Evolutionary conservation across 1,140 invertebrate genomes (phyloP), one percentile per base, ranked within the genome.

Genomic region (Euura lappo): DNA sequence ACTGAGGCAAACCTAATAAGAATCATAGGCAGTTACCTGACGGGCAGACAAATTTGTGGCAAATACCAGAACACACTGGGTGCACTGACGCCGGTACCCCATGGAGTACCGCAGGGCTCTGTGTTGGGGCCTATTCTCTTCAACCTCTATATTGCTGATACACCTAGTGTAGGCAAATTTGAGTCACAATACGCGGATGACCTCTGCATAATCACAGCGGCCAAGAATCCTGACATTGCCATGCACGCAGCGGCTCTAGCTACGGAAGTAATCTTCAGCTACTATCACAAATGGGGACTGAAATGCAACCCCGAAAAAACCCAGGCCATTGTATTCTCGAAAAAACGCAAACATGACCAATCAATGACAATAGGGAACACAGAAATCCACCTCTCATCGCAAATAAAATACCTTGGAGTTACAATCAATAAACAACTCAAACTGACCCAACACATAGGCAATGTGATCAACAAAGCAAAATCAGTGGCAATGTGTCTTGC

Each of bases 341-440:
- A 45, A 44, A 42, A n/a, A 6, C 45, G 45, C 45, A 42, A 45
- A 46, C 43, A 68, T 13, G 45, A 67, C 43, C 42, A 45, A 45
- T 46, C 71, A 45, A 65, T 72, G 6, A 8, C 65, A 44, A 72
- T 72, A 66, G 71, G 44, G 45, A 28, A 67, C 60, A 42, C 44
- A 45, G 42, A 45, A 13, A 46, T 72, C 44, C 71, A 10, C 10
- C 8, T 72, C 44, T 42, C 7, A 13, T 6, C 65, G n/a, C 28
- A 13, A 2, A 67, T 72, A n/a, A 42, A 65, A 67, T 72, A 72
- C 45, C 71, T 72, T 11, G 71, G 71, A 43, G 66, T 72, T 7
- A 45, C 65, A 28, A 28, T 28, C 28, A 28, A 28, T 28, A 28
- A 28, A 5, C 47, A 8, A 51, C 28, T 71, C 8, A 47, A 47